phyloP scores from a whole-genome alignment of 1,140 invertebrate species.

The Vollenhovia emeryi region DNA sequence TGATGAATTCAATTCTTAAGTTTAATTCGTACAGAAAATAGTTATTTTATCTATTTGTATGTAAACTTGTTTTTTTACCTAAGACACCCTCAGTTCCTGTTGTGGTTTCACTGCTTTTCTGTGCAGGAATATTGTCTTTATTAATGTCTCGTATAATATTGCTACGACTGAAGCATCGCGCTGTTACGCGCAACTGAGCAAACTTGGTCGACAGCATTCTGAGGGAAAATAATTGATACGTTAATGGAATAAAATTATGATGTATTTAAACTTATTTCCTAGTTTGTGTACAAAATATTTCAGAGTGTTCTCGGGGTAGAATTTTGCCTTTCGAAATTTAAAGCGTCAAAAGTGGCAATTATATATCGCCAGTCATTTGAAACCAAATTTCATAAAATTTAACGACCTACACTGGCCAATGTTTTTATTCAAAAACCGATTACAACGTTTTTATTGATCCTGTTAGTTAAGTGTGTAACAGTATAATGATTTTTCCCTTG shows the following conservation, averaged over 20 bases:
- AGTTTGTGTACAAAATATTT: slow-evolving; percentile 2
- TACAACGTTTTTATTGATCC: too few relatives aligned
- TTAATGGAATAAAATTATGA: slow-evolving; percentile 1
- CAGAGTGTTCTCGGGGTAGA: background rate
- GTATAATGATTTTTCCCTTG: too few relatives aligned
- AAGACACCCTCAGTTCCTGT: background rate
- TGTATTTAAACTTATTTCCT: background rate
- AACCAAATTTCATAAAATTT: too few relatives aligned
- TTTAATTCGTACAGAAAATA: background rate
- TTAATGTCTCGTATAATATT: slow-evolving; percentile 5
- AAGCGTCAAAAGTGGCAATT: too few relatives aligned
- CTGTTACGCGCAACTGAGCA: background rate
- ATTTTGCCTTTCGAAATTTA: background rate
- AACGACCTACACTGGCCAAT: too few relatives aligned
- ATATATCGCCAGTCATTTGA: too few relatives aligned
- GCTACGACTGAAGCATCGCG: slow-evolving; percentile 20
- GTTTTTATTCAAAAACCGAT: too few relatives aligned
- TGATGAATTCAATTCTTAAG: background rate
- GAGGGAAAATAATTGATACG: background rate
- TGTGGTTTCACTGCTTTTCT: background rate
- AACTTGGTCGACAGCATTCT: slow-evolving; percentile 20
- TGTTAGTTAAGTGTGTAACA: too few relatives aligned
- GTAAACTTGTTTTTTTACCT: background rate
- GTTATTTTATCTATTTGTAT: background rate
- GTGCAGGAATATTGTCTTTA: slow-evolving; percentile 5